Conservation (phyloP, 2,797 vertebrate species). For the Crenuchus spilurus region DNA sequence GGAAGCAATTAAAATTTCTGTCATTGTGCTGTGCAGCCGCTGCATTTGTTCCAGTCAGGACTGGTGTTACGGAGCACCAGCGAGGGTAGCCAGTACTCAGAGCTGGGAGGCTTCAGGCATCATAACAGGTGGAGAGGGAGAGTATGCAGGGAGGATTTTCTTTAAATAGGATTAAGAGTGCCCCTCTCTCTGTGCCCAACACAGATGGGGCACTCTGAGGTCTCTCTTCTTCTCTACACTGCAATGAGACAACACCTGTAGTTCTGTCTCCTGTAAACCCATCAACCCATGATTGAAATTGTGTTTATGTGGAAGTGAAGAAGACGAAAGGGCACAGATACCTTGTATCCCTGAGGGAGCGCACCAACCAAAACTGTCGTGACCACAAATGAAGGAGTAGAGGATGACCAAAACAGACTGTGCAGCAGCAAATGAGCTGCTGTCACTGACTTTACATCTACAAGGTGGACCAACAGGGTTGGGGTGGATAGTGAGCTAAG, state of each 20-base stretch:
- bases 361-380: no score
- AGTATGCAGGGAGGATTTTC: not conserved
- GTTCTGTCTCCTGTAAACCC: conserved; percentile 32
- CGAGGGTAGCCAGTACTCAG: conserved; percentile 24
- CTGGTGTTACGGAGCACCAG: conserved; percentile 36
- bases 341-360: no score
- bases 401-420: no score
- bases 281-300: not conserved
- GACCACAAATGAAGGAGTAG: no score
- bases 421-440: no score
- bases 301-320: not conserved
- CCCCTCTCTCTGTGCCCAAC: conserved; percentile 17
- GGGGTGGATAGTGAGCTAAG: no score
- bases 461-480: no score
- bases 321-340: not conserved
- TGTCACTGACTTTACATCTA: no score
- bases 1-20: conserved; percentile 67
- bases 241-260: conserved; percentile 71
- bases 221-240: conserved; percentile 29
- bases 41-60: conserved; percentile 34
- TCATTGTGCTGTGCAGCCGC: conserved; percentile 37
- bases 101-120: not conserved
- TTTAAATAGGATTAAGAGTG: conserved; percentile 26
- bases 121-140: conserved; percentile 11
- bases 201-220: conserved; percentile 27